Evolutionary conservation across 2,888 invertebrate genomes (phyloP).

Genomic region (Drosophila prolongata): DNA sequence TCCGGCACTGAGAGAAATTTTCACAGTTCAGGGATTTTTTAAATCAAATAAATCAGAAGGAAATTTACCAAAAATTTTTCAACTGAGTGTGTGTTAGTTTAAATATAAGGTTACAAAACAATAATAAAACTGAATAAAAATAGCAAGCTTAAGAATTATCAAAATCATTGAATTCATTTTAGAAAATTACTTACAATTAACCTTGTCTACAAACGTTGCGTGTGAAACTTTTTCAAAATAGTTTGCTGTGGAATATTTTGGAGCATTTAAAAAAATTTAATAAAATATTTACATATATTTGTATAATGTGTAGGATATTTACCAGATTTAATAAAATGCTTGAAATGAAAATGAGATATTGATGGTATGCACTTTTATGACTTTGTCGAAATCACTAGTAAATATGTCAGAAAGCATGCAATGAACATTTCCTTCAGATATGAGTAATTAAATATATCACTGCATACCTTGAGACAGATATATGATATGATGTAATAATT

Average conservation of each 20-base stretch:
- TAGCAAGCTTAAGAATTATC: too few species aligned
- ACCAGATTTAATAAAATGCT: neutral
- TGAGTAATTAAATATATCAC: neutral
- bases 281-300: neutral
- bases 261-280: neutral
- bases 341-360: neutral
- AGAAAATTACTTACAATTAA: neutral
- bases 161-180: too few species aligned
- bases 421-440: slow-evolving; percentile 1
- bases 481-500: too few species aligned
- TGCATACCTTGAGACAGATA: neutral
- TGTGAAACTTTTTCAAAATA: neutral
- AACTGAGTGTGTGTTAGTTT: too few species aligned
- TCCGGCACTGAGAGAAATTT: neutral
- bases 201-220: neutral
- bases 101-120: too few species aligned
- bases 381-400: neutral
- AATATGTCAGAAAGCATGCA: neutral
- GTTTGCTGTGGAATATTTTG: neutral
- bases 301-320: neutral
- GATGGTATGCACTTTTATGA: neutral
- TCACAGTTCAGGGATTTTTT: neutral
- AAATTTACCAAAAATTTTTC: too few species aligned
- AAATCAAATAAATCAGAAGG: neutral
- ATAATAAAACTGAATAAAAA: too few species aligned